These are phyloP conservation scores for Lysandra coridon DNA, from an alignment of 2,888 invertebrate genomes.

Conservation along the genomic window DNA sequence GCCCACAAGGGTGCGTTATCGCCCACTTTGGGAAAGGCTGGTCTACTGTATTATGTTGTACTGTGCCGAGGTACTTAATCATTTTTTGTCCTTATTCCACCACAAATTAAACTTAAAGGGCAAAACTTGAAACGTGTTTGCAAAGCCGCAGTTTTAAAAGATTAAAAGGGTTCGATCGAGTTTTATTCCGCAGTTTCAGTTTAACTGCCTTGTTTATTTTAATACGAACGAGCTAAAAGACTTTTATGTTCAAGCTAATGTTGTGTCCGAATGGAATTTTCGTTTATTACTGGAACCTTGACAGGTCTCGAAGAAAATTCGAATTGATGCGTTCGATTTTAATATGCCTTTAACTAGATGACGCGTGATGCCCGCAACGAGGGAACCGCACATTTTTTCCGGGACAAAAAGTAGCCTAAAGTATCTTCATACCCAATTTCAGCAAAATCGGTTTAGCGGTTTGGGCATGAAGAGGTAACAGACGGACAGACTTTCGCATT, in stretches of 20 bases:
- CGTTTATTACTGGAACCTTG: not conserved
- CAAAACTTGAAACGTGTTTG: slow-evolving; percentile 24
- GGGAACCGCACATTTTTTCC: too few species aligned
- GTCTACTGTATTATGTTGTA: not conserved
- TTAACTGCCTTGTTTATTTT: not conserved
- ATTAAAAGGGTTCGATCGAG: slow-evolving; percentile 1
- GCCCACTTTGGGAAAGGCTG: too few species aligned
- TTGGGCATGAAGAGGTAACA: too few species aligned
- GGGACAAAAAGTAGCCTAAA: too few species aligned
- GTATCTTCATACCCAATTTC: too few species aligned
- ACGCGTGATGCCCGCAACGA: too few species aligned
- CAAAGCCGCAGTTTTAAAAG: slow-evolving; percentile 23
- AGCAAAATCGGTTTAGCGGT: too few species aligned
- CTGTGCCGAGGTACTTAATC: not conserved
- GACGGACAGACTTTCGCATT: too few species aligned
- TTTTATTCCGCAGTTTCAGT: not conserved
- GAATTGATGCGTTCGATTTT: not conserved
- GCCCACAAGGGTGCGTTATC: too few species aligned
- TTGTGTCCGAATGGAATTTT: not conserved
- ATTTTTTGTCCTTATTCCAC: slow-evolving; percentile 27
- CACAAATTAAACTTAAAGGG: slow-evolving; percentile 27
- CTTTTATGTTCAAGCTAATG: not conserved
- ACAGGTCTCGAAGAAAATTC: not conserved
- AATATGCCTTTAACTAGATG: not conserved
- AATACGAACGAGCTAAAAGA: not conserved